Evolutionary conservation across 2,888 invertebrate species (phyloP).

Genomic region (Tolmerus cingulatus): DNA sequence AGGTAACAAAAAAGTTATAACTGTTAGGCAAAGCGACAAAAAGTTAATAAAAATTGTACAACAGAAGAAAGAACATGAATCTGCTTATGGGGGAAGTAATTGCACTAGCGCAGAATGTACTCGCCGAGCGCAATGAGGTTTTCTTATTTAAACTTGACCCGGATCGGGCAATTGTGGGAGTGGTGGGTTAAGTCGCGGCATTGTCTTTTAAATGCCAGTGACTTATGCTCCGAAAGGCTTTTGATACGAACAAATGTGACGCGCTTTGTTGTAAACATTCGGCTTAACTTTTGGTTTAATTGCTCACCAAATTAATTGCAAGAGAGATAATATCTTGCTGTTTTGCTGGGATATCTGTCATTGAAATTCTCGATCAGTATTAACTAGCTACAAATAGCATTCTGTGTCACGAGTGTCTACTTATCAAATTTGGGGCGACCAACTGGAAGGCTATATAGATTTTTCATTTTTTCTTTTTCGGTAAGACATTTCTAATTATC

Average conservation of each 20-base stretch:
- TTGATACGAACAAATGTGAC: not conserved
- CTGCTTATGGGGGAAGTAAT: not conserved
- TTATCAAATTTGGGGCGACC: not conserved
- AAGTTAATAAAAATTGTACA: not conserved
- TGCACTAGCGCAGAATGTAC: not conserved
- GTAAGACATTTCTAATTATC: not conserved
- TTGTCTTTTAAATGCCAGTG: not conserved
- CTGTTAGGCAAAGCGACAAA: not conserved
- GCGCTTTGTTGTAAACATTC: not conserved
- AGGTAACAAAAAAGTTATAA: not conserved
- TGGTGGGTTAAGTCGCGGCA: not conserved
- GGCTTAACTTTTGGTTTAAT: not conserved
- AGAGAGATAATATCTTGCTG: not conserved
- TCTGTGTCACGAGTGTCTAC: not conserved
- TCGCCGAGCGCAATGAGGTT: not conserved
- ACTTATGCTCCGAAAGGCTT: not conserved
- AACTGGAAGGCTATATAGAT: not conserved
- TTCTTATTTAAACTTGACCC: constrained; percentile 2
- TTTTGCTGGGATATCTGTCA: not conserved
- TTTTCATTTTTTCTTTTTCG: not conserved
- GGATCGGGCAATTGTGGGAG: not conserved
- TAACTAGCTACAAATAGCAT: not conserved
- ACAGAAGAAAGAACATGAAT: not conserved
- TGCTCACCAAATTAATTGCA: not conserved
- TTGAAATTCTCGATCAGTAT: not conserved